Base-by-base conservation (phyloP, 53 echinoderm and acorn worm genomes). In the Actinopyga echinites region DNA sequence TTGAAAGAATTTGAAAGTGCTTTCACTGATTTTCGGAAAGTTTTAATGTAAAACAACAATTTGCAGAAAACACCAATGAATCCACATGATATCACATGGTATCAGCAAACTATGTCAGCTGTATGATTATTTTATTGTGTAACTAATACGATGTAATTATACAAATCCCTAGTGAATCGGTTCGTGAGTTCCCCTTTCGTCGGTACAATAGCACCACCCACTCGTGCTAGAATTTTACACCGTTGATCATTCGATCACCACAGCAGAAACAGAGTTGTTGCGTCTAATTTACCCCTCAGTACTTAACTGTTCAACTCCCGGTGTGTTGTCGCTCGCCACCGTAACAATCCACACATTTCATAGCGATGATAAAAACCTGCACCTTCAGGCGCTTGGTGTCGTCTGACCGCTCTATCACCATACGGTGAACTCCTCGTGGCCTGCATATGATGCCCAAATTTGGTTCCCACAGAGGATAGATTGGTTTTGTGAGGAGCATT, bases 311-410 rank as follows among this genome's bases (percentile, higher is more conserved):
- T 25, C 42, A 21, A 22, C 44, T 22, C 71, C 3, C 43, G 40
- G 71, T 71, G 42, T 71, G 71, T 25, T 40, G 28, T 71, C 26
- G 44, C 71, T 40, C 71, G 23, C 71, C 42, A 71, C 38, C 45
- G 71, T 71, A 71, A 33, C 71, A 71, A 71, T 71, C 71, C 71
- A 20, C 71, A 42, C 71, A 71, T 71, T 71, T 25, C 71, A 71
- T 71, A 42, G 71, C 71, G 42, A 71, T 71, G 71, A 71, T 71
- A 71, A 71, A 44, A 40, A 1, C 71, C 24, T 19, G 22, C 34
- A 25, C 31, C 63, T 33, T 44, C 40, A 29, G 38, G 40, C 21
- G 40, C 71, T n/a, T 42, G 40, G 40, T 42, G 19, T 71, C 71
- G 71, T 44, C 26, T 44, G 42, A 21, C 40, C 29, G 35, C 42